Evolutionary conservation across 2,797 vertebrate species (phyloP).

Genomic region (Amblyopsis hoosieri): DNA sequence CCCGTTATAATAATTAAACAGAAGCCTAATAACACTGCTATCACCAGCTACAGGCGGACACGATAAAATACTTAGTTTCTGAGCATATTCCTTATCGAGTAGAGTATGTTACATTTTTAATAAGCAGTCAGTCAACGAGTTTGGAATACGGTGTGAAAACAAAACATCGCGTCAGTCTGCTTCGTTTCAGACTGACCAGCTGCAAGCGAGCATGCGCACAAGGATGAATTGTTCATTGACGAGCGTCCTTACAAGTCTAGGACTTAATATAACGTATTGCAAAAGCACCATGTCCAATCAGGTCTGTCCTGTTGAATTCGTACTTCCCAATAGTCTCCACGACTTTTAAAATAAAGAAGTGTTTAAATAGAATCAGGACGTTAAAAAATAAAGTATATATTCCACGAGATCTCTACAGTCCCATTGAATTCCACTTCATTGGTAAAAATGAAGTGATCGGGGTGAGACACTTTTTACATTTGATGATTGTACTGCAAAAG

Average conservation of each 20-base stretch:
- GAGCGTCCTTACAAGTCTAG: too few species aligned
- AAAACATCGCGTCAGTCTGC: too few species aligned
- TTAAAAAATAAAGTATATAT: slow-evolving; percentile 34
- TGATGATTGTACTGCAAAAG: too few species aligned
- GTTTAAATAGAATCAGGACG: slow-evolving; percentile 48
- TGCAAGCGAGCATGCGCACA: slow-evolving; percentile 60
- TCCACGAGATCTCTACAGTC: slow-evolving; percentile 50
- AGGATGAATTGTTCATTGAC: slow-evolving; percentile 11
- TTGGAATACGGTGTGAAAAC: too few species aligned
- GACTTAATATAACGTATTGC: slow-evolving; percentile 53
- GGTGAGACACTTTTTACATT: too few species aligned
- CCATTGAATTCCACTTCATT: slow-evolving; percentile 71
- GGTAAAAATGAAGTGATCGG: slow-evolving; percentile 17
- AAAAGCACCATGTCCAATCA: slow-evolving; percentile 95
- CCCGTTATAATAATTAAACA: neutral
- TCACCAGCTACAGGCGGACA: slow-evolving; percentile 14
- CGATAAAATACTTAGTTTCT: too few species aligned
- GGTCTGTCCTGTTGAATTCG: slow-evolving; percentile 94
- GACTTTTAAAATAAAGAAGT: slow-evolving; percentile 19
- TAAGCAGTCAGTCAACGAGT: too few species aligned
- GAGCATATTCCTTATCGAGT: too few species aligned
- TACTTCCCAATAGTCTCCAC: slow-evolving; percentile 93
- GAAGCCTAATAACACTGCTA: slow-evolving; percentile 8
- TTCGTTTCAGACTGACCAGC: too few species aligned
- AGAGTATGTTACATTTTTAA: too few species aligned